phyloP scores from a whole-genome alignment of 2,113 vertebrate species.

The Morone saxatilis region DNA sequence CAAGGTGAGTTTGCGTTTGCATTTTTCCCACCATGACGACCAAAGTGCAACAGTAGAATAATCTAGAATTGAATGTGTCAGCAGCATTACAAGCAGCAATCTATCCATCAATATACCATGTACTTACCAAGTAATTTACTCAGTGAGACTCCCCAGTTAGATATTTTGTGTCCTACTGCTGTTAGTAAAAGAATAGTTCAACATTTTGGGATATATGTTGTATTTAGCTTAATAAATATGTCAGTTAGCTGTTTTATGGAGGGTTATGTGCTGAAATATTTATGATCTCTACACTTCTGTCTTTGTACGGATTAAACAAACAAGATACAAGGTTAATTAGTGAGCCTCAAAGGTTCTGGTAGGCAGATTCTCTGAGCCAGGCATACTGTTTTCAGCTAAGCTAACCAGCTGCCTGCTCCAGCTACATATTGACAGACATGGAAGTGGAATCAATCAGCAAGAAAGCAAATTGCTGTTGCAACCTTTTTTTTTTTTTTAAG shows the following conservation, averaged over 20 bases:
- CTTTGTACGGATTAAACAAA: not conserved
- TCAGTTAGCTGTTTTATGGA: too few species aligned
- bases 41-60: not conserved
- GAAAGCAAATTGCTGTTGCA: too few species aligned
- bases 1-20: slow-evolving; percentile 84
- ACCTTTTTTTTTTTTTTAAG: not conserved
- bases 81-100: not conserved
- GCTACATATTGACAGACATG: not conserved
- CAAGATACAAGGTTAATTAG: not conserved
- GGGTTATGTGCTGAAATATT: too few species aligned
- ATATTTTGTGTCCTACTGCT: not conserved
- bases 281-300: not conserved
- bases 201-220: not conserved
- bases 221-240: too few species aligned
- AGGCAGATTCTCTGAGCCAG: not conserved
- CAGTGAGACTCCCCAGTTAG: not conserved
- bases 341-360: not conserved
- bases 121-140: not conserved
- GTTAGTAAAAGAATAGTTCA: not conserved
- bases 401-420: not conserved
- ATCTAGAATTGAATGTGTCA: not conserved
- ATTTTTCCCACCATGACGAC: not conserved
- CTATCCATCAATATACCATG: not conserved
- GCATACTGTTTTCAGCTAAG: not conserved
- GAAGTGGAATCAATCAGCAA: too few species aligned